Evolutionary conservation across 2,113 vertebrate species (phyloP).

Genomic region (Rallus limicola): DNA sequence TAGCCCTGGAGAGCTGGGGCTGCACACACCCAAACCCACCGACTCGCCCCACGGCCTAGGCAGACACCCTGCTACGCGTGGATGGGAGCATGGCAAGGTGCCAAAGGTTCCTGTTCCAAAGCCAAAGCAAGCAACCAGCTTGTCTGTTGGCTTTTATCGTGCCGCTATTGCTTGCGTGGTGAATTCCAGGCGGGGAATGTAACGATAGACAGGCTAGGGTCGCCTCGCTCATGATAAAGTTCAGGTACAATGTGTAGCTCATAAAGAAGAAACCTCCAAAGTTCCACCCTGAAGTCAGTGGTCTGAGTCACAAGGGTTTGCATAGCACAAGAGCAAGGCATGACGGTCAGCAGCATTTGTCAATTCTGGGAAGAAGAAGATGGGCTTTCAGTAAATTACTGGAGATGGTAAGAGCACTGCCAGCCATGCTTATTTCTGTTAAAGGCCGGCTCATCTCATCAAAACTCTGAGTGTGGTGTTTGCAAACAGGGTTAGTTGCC

Average conservation of each 20-base stretch:
- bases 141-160: constrained; percentile 36
- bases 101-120: constrained; percentile 68
- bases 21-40: constrained; percentile 57
- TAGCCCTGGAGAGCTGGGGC: background rate
- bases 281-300: background rate
- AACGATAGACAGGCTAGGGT: background rate
- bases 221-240: fast-evolving
- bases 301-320: background rate
- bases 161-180: background rate
- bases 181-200: constrained; percentile 6
- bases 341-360: fast-evolving
- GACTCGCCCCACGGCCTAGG: constrained; percentile 55
- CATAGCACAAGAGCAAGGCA: fast-evolving
- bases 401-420: background rate
- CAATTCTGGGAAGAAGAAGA: background rate
- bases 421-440: background rate
- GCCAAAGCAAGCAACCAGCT: constrained; percentile 20
- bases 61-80: constrained; percentile 3
- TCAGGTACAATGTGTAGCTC: background rate
- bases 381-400: background rate
- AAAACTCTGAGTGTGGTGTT: background rate
- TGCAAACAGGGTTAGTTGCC: background rate
- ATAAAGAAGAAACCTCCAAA: background rate
- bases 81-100: constrained; percentile 55
- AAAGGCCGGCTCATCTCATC: background rate